These are phyloP conservation scores for Allophyes oxyacanthae DNA, from an alignment of 2,888 invertebrate species.

Conservation along the genomic window DNA sequence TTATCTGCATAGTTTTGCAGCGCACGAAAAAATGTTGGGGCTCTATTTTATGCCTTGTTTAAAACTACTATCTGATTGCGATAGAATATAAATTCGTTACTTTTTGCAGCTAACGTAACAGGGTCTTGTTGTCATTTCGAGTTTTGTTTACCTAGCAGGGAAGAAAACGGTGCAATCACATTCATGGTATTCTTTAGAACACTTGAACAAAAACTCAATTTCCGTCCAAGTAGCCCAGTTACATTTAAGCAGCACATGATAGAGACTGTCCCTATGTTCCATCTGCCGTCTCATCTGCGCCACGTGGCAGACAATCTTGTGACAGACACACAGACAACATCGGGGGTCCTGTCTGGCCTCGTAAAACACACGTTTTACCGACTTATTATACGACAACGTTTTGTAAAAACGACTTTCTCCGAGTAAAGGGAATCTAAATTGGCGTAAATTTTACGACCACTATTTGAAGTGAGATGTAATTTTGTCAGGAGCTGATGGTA, in stretches of 20 bases:
- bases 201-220: conserved; percentile 45
- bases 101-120: too few species aligned
- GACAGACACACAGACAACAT: conserved; percentile 55
- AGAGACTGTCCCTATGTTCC: conserved; percentile 38
- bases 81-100: too few species aligned
- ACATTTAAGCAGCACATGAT: conserved; percentile 43
- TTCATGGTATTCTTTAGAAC: background rate
- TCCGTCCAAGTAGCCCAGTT: conserved; percentile 38
- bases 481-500: conserved; percentile 60
- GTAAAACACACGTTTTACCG: conserved; percentile 81
- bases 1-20: too few species aligned
- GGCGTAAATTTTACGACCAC: conserved; percentile 80
- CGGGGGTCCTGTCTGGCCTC: conserved; percentile 61
- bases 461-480: conserved; percentile 68
- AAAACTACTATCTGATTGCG: too few species aligned
- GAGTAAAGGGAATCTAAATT: conserved; percentile 79
- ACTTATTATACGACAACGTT: conserved; percentile 78
- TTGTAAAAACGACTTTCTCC: conserved; percentile 68
- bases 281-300: conserved; percentile 43
- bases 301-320: conserved; percentile 45
- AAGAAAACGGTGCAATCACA: conserved; percentile 36
- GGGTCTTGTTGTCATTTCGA: too few species aligned
- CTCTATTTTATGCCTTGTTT: too few species aligned
- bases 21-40: too few species aligned
- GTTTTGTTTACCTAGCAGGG: too few species aligned